phyloP scores from a whole-genome alignment of 1,140 invertebrate genomes.

The Bombus soroeensis region DNA sequence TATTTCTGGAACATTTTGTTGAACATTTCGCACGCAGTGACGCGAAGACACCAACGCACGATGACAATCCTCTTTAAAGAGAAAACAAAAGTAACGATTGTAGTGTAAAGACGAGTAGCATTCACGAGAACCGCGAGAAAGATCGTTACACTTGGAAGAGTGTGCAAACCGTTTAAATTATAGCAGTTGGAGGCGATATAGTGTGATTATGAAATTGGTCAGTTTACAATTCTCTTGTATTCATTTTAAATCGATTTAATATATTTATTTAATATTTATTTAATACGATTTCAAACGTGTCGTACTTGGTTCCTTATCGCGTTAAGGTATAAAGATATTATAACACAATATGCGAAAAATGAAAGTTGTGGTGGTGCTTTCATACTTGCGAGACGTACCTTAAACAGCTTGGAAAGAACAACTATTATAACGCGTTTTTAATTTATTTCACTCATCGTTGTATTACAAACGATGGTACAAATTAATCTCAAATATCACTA shows the following conservation, averaged over 20 bases:
- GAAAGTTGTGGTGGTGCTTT: too few relatives aligned
- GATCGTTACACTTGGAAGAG: too few relatives aligned
- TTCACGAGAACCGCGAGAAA: background rate
- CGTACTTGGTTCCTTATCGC: background rate
- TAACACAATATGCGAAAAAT: too few relatives aligned
- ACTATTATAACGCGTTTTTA: background rate
- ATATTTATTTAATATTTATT: too few relatives aligned
- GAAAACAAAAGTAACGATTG: constrained; percentile 21
- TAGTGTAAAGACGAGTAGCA: constrained; percentile 54
- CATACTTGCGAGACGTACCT: too few relatives aligned
- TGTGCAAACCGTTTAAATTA: constrained; percentile 30
- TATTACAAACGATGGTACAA: background rate
- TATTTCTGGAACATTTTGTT: constrained; percentile 21
- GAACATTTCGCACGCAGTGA: constrained; percentile 31
- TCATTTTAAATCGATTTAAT: too few relatives aligned
- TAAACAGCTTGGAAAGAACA: background rate
- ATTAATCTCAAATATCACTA: background rate
- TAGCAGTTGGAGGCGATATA: background rate
- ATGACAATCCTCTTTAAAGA: constrained; percentile 45
- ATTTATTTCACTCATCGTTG: too few relatives aligned
- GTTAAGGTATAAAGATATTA: background rate
- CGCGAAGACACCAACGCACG: constrained; percentile 39
- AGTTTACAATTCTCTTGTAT: background rate
- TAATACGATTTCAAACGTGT: background rate
- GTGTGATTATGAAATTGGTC: background rate